Evolutionary conservation across 2,113 vertebrate genomes (phyloP).

Genomic region (Peromyscus californicus): DNA sequence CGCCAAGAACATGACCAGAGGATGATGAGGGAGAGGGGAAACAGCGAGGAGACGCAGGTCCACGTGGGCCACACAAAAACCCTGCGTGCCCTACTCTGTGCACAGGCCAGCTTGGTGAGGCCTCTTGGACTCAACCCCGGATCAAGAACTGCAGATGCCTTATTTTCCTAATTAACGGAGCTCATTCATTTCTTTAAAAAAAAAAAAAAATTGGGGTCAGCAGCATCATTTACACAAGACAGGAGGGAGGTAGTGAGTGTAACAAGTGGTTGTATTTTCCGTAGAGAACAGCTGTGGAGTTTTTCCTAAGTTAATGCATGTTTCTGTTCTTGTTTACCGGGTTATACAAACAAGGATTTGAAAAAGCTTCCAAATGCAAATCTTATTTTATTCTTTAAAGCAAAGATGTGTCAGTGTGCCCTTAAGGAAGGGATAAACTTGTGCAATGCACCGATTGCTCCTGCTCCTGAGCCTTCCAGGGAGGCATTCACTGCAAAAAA

Average conservation of each 20-base stretch:
- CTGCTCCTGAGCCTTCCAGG: background rate
- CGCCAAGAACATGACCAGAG: background rate
- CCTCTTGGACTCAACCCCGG: background rate
- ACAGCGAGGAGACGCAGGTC: background rate
- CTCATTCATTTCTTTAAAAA: background rate
- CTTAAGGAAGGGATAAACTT: constrained; percentile 23
- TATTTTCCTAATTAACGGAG: background rate
- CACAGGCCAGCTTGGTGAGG: background rate
- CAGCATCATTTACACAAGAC: background rate
- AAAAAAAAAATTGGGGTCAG: background rate
- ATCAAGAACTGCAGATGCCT: background rate
- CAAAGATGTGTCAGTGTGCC: background rate
- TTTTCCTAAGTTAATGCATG: constrained; percentile 12
- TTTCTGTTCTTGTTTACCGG: constrained; percentile 27
- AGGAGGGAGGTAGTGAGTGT: background rate
- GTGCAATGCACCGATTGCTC: background rate
- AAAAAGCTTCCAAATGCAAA: constrained; percentile 34
- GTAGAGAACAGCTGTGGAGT: background rate
- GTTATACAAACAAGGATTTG: constrained; percentile 26
- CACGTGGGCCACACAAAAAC: background rate
- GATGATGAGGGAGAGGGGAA: background rate
- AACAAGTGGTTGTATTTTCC: background rate
- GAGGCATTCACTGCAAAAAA: background rate
- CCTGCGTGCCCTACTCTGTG: background rate
- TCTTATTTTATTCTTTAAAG: background rate